These are phyloP conservation scores for Schizothorax lantsangensis DNA, from an alignment of 2,797 vertebrate genomes.

Conservation along the genomic window DNA sequence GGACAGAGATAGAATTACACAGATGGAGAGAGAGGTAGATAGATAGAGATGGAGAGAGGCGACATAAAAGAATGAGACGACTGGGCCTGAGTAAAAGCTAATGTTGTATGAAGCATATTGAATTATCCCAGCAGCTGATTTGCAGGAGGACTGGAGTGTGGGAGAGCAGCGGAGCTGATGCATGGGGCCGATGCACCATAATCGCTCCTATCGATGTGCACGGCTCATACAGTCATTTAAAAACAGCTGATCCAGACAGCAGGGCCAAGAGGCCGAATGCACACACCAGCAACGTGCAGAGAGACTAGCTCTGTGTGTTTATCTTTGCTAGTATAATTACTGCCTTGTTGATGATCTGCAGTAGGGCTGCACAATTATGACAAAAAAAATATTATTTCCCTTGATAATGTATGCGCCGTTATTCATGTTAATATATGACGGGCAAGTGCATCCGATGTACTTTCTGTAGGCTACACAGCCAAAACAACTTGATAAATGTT, in stretches of 20 bases:
- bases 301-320: not conserved
- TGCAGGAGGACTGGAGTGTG: conserved; percentile 34
- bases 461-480: not conserved
- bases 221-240: conserved; percentile 37
- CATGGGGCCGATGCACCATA: conserved; percentile 40
- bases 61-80: conserved; percentile 43
- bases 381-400: not conserved
- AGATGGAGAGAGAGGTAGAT: conserved; percentile 42
- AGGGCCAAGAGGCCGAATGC: conserved; percentile 21
- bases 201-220: conserved; percentile 49
- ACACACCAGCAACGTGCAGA: conserved; percentile 7
- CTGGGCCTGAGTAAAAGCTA: conserved; percentile 46
- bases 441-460: not conserved
- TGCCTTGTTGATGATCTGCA: not conserved
- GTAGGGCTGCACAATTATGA: not conserved
- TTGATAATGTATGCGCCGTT: not conserved
- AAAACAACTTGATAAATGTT: not conserved
- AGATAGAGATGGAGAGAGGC: conserved; percentile 47
- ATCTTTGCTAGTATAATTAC: conserved; percentile 1
- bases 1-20: conserved; percentile 41
- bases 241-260: conserved; percentile 53
- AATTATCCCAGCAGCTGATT: conserved; percentile 53
- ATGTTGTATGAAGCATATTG: conserved; percentile 50
- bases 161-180: conserved; percentile 38
- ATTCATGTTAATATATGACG: not conserved